Evolutionary conservation across 2,797 vertebrate genomes (phyloP).

Genomic region (Potorous gilbertii): DNA sequence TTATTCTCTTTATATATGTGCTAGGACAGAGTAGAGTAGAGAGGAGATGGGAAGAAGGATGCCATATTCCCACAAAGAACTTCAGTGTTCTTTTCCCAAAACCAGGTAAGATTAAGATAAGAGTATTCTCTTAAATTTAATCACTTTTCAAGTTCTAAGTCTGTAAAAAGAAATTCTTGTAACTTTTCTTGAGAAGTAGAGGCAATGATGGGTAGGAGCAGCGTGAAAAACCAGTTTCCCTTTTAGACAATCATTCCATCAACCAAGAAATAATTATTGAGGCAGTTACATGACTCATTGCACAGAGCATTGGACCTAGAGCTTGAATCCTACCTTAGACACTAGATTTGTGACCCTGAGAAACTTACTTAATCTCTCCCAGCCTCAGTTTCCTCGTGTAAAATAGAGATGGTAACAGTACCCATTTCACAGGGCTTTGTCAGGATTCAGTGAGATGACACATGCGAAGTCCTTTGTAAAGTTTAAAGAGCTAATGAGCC

Average conservation of each 20-base stretch:
- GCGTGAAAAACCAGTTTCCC: background rate
- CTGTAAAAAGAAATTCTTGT: background rate
- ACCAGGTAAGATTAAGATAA: background rate
- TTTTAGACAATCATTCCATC: background rate
- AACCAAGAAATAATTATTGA: background rate
- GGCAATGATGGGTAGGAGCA: background rate
- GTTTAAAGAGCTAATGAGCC: background rate
- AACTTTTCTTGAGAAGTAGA: background rate
- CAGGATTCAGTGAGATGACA: background rate
- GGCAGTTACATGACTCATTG: background rate
- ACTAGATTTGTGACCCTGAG: background rate
- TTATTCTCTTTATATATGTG: background rate
- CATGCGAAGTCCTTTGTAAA: background rate
- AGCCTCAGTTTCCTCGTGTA: background rate
- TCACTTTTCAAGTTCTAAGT: background rate
- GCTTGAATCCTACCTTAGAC: background rate
- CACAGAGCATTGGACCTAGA: background rate
- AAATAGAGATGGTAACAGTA: background rate
- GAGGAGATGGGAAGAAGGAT: slow-evolving; percentile 2
- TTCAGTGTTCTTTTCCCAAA: slow-evolving; percentile 21
- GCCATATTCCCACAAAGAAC: background rate
- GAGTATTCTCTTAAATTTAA: background rate
- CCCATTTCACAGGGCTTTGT: background rate
- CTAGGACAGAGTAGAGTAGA: background rate
- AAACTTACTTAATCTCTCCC: background rate